These are phyloP conservation scores for Lordiphosa mommai DNA, from an alignment of 1,140 invertebrate species.

Conservation along the genomic window DNA sequence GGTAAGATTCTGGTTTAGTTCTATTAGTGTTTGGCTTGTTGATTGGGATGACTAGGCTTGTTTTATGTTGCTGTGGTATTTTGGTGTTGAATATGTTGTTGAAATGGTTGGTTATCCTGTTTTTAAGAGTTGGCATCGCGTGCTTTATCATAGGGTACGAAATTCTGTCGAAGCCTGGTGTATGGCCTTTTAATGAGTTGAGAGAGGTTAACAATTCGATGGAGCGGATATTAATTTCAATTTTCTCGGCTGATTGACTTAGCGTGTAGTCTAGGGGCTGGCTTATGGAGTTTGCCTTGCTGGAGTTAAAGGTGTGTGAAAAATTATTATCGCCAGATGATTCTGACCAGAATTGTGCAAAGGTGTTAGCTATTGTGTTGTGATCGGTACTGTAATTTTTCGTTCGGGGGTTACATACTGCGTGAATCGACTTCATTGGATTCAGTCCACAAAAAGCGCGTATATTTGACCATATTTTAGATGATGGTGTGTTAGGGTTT, in stretches of 20 bases:
- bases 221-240: not conserved
- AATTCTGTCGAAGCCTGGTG: not conserved
- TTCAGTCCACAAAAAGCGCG: not conserved
- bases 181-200: not conserved
- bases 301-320: no score
- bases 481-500: not conserved
- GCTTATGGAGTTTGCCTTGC: no score
- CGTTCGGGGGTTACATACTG: not conserved
- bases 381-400: not conserved
- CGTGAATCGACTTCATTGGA: not conserved
- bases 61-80: not conserved
- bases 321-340: not conserved
- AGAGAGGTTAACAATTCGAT: not conserved
- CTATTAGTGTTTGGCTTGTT: conserved; percentile 28
- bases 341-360: not conserved
- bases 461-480: conserved; percentile 1
- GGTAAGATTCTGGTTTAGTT: conserved; percentile 11
- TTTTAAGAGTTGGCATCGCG: not conserved
- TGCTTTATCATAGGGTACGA: not conserved
- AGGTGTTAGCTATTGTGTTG: not conserved
- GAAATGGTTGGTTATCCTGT: not conserved
- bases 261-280: no score
- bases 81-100: not conserved
- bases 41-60: not conserved
- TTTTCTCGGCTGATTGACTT: not conserved